These are phyloP conservation scores for Tympanoctomys barrerae DNA, from an alignment of 2,797 vertebrate species.

Conservation along the genomic window DNA sequence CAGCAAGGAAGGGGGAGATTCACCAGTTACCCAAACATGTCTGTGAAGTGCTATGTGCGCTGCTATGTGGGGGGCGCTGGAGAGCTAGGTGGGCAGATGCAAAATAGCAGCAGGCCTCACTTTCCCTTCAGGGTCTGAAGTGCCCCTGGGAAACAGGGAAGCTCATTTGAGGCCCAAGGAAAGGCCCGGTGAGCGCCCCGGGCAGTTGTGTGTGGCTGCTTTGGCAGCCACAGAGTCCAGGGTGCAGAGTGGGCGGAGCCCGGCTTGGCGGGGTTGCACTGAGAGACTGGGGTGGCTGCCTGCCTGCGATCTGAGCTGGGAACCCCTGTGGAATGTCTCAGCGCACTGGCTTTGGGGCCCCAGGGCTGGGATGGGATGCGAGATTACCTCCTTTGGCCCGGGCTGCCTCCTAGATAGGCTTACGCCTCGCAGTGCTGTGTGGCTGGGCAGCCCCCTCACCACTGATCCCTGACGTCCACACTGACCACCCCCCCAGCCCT, in stretches of 20 bases:
- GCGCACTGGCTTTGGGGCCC: neutral
- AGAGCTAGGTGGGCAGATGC: neutral
- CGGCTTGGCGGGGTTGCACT: accelerated
- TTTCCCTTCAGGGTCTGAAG: too few relatives aligned
- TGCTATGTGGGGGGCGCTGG: accelerated
- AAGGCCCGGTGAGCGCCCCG: accelerated
- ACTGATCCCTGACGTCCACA: neutral
- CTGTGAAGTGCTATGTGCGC: neutral
- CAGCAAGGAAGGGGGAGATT: accelerated
- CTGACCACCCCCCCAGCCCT: too few relatives aligned
- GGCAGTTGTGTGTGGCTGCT: neutral
- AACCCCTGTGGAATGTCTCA: accelerated
- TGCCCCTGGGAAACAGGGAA: accelerated
- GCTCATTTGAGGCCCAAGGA: neutral
- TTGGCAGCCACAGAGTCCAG: too few relatives aligned
- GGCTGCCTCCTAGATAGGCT: neutral
- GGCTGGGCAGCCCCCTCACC: neutral
- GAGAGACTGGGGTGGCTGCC: neutral
- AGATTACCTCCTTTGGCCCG: neutral
- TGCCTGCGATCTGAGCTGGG: neutral
- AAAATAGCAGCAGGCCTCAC: neutral
- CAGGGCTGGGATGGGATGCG: neutral
- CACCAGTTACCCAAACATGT: neutral
- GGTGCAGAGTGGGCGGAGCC: neutral
- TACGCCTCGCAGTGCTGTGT: accelerated